Evolutionary conservation across 1,140 invertebrate genomes (phyloP).

Genomic region (Vanessa tameamea): DNA sequence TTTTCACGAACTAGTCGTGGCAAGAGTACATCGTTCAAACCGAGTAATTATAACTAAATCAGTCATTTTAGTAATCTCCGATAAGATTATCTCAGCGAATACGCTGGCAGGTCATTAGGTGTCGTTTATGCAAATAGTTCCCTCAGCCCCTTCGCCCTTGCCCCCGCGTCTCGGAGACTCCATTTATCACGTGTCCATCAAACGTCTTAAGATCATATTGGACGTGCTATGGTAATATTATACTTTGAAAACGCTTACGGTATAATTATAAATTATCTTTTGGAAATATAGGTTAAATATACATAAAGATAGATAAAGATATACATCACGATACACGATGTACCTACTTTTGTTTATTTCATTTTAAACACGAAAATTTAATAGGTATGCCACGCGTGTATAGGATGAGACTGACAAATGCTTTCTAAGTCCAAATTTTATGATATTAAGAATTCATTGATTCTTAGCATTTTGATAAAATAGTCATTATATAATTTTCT

Average conservation of each 20-base stretch:
- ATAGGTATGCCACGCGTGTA: no score
- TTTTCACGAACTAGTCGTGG: no score
- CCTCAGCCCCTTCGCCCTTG: slow-evolving; percentile 14
- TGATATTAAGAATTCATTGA: no score
- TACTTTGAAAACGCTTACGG: background rate
- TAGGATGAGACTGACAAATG: no score
- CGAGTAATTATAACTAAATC: slow-evolving; percentile 41
- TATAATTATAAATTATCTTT: background rate
- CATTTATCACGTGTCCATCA: slow-evolving; percentile 61
- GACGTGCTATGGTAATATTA: slow-evolving; percentile 2
- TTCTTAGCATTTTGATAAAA: no score
- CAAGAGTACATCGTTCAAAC: background rate
- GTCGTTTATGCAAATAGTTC: slow-evolving; percentile 59
- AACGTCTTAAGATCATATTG: slow-evolving; percentile 29
- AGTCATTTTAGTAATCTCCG: slow-evolving; percentile 36
- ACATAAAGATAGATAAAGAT: no score
- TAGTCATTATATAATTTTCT: no score
- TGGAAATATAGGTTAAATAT: no score
- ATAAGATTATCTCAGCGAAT: slow-evolving; percentile 49
- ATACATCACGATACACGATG: no score
- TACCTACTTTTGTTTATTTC: no score
- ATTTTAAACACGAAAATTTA: no score
- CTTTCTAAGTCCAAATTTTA: no score
- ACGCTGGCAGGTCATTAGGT: slow-evolving; percentile 45
- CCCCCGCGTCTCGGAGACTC: slow-evolving; percentile 15